These are phyloP conservation scores for Syrphus vitripennis DNA, from an alignment of 2,888 invertebrate genomes.

Conservation along the genomic window DNA sequence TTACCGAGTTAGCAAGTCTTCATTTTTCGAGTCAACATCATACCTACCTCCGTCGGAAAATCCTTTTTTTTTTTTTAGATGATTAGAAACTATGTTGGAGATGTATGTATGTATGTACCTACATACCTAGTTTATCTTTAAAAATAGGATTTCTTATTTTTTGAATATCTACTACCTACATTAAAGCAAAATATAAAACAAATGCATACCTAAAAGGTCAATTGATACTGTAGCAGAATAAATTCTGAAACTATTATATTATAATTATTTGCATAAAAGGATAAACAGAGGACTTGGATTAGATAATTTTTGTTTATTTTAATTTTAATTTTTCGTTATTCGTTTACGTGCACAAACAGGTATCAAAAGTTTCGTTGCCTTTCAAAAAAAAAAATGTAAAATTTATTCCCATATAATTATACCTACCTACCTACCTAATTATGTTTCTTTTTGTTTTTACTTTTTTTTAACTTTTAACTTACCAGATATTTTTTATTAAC, in stretches of 20 bases:
- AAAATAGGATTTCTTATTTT: not conserved
- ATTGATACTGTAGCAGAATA: not conserved
- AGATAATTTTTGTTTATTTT: constrained; percentile 40
- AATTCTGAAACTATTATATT: too few species aligned
- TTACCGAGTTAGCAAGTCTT: constrained; percentile 22
- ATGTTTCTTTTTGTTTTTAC: too few species aligned
- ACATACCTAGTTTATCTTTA: not conserved
- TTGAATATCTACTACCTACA: not conserved
- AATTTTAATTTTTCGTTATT: not conserved
- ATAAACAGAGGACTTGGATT: constrained; percentile 17
- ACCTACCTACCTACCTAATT: too few species aligned
- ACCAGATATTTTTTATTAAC: too few species aligned
- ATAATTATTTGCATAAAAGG: constrained; percentile 55
- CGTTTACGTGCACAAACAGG: not conserved
- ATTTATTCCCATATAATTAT: too few species aligned
- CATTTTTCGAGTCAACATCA: not conserved
- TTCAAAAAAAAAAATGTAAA: too few species aligned
- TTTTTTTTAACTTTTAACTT: too few species aligned
- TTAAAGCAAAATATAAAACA: constrained; percentile 6
- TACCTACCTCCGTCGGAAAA: constrained; percentile 28
- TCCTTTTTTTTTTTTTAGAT: constrained; percentile 30
- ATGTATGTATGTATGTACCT: too few species aligned
- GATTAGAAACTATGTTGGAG: constrained; percentile 10
- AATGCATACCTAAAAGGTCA: not conserved
- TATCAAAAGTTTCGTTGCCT: too few species aligned